Base-by-base conservation (phyloP, 2,113 vertebrate genomes). In the Microtus oregoni region DNA sequence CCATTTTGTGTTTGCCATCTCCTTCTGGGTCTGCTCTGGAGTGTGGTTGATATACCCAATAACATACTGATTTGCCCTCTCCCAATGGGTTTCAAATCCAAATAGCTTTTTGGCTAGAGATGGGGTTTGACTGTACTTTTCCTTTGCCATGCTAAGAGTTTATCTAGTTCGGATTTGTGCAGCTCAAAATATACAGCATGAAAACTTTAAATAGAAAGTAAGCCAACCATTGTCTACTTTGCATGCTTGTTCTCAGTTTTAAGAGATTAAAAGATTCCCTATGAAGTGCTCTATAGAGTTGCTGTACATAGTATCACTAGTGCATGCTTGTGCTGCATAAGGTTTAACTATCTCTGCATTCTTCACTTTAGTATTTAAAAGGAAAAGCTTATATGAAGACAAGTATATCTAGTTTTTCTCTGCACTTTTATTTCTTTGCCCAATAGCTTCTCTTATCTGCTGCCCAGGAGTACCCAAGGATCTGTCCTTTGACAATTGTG, bases 401-500 rank as follows among this genome's bases (percentile, higher is more conserved):
- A 89, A 72, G 81, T 0, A 0, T 24, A 93, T 96, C 90, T 96
- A 79, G 52, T 90, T 98, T 98, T 97, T 90, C 94, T 98, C 96
- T 95, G 65, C 97, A 97, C 77, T 79, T 97, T 98, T 97, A 97
- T 94, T 86, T 30, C 96, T 97, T 94, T 98, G 90, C 97, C 97
- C 98, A 96, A 91, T 73, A 97, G 93, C 93, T 88, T 97, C 98
- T 98, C 99, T 98, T 99, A 99, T 99, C 99, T 99, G 97, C 98
- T 97, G 95, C 96, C 94, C 95, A 97, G 90, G 97, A 99, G 98
- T 98, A 98, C 98, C 98, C 97, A 98, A 98, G 98, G 98, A 98
- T 98, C 98, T 98, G 98, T 99, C 98, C 95, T 98, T 98, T 99
- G 98, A 99, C 93, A 85, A 98, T 94, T 97, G 98, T 98, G 98